phyloP scores from a whole-genome alignment of 2,113 vertebrate species.

The Catharus fuscescens region DNA sequence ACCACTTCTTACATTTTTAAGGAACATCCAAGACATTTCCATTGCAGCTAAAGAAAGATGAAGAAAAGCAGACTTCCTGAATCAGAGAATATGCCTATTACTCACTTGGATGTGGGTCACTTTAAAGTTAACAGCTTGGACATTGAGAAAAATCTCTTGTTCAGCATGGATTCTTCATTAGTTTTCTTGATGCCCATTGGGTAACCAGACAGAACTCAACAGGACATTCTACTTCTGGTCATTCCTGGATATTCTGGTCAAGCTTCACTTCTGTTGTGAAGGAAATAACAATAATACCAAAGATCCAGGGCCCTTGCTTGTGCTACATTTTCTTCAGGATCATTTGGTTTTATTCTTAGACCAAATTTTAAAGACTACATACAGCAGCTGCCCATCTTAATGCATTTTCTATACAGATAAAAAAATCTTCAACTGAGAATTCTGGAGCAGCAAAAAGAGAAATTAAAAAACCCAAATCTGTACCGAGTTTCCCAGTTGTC shows the following conservation, averaged over 20 bases:
- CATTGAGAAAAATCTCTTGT: slow-evolving; percentile 61
- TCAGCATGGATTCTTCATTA: slow-evolving; percentile 68
- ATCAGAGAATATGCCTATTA: slow-evolving; percentile 65
- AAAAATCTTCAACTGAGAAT: neutral
- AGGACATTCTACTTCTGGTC: slow-evolving; percentile 63
- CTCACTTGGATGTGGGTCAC: slow-evolving; percentile 67
- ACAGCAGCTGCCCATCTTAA: neutral
- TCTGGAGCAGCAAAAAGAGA: neutral
- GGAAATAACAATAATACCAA: slow-evolving; percentile 71
- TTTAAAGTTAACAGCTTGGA: slow-evolving; percentile 67
- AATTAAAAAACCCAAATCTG: neutral
- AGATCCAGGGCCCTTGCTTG: slow-evolving; percentile 49
- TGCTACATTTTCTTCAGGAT: slow-evolving; percentile 47
- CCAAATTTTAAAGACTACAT: neutral
- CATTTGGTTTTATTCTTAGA: slow-evolving; percentile 35
- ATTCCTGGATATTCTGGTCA: slow-evolving; percentile 66
- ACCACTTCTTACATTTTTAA: neutral
- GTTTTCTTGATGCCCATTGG: slow-evolving; percentile 56
- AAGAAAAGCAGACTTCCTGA: slow-evolving; percentile 62
- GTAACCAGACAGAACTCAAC: slow-evolving; percentile 64
- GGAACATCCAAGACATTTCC: slow-evolving; percentile 52
- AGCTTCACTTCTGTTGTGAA: slow-evolving; percentile 70
- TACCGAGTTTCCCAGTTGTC: neutral
- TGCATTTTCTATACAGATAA: neutral
- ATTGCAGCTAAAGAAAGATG: slow-evolving; percentile 51